Evolutionary conservation across 2,888 invertebrate genomes (phyloP).

Genomic region (Eupithecia abbreviata): DNA sequence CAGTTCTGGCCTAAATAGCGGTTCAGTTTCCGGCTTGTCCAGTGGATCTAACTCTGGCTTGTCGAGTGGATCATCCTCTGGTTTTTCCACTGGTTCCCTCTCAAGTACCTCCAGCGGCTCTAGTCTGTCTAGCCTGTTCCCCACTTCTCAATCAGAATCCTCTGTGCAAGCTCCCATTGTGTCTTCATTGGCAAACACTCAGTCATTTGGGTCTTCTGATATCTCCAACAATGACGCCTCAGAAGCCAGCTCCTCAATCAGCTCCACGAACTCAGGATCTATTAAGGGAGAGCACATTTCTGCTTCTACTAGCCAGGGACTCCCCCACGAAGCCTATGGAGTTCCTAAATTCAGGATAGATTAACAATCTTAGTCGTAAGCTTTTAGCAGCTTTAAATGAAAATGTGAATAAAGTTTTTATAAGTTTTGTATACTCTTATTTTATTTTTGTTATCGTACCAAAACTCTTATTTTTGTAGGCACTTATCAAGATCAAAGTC

Average conservation of each 20-base stretch:
- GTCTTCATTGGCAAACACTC: constrained; percentile 20
- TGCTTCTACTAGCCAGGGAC: constrained; percentile 72
- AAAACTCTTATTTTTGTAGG: neutral
- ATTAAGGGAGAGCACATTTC: constrained; percentile 48
- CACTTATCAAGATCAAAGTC: constrained; percentile 4
- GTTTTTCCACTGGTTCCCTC: neutral
- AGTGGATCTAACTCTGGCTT: neutral
- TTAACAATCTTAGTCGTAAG: constrained; percentile 26
- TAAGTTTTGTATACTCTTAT: neutral
- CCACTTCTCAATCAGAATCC: constrained; percentile 28
- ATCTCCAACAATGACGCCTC: constrained; percentile 12
- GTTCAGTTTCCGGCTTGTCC: neutral
- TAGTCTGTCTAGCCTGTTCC: constrained; percentile 25
- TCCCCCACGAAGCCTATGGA: constrained; percentile 76
- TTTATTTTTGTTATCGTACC: neutral
- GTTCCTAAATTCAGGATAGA: constrained; percentile 67
- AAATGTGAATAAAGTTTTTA: constrained; percentile 36
- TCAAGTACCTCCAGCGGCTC: constrained; percentile 24
- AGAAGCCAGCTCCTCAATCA: constrained; percentile 23
- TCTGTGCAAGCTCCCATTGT: constrained; percentile 20
- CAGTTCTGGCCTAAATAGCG: neutral
- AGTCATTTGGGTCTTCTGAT: constrained; percentile 21
- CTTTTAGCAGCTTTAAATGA: constrained; percentile 8
- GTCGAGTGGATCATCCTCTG: neutral
- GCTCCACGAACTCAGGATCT: constrained; percentile 50